Percentiles rank a stretch among this genome's conserved stretches.
These are phyloP conservation scores for Fopius arisanus DNA, from an alignment of 1,140 invertebrate genomes.

Conservation along the genomic window DNA sequence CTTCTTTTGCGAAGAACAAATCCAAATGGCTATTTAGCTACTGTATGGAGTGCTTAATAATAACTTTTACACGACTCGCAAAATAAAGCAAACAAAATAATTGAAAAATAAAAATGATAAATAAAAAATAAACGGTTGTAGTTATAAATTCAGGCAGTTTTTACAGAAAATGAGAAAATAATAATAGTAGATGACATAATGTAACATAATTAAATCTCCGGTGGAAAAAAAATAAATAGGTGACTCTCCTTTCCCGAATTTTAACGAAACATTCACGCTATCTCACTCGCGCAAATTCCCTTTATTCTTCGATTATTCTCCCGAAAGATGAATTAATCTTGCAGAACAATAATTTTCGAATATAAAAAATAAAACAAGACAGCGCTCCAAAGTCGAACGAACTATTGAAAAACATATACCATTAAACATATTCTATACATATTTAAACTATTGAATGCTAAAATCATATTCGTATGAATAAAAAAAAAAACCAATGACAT, in stretches of 20 bases:
- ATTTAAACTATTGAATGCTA: constrained; percentile 63
- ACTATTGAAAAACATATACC: constrained; percentile 57
- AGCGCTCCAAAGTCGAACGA: constrained; percentile 52
- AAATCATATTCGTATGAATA: constrained; percentile 61
- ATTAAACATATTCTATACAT: constrained; percentile 62
- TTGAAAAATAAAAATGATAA: constrained; percentile 34
- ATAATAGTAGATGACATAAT: constrained; percentile 37
- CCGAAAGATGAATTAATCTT: constrained; percentile 30
- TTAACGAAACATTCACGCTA: constrained; percentile 28
- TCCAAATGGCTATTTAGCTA: constrained; percentile 19
- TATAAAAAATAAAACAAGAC: constrained; percentile 38
- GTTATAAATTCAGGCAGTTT: constrained; percentile 38
- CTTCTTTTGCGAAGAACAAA: constrained; percentile 18
- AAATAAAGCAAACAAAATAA: constrained; percentile 31
- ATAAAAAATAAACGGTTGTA: constrained; percentile 39
- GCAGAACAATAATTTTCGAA: neutral
- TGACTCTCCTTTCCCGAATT: constrained; percentile 25
- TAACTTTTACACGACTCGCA: constrained; percentile 48
- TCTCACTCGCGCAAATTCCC: constrained; percentile 22
- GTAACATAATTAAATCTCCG: constrained; percentile 19
- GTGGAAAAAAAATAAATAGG: constrained; percentile 15
- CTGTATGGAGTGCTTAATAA: constrained; percentile 32
- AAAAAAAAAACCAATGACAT: constrained; percentile 32
- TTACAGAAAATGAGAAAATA: constrained; percentile 35
- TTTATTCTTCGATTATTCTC: constrained; percentile 19